Base-by-base conservation (phyloP, 2,888 invertebrate genomes). In the Drosophila prolongata region DNA sequence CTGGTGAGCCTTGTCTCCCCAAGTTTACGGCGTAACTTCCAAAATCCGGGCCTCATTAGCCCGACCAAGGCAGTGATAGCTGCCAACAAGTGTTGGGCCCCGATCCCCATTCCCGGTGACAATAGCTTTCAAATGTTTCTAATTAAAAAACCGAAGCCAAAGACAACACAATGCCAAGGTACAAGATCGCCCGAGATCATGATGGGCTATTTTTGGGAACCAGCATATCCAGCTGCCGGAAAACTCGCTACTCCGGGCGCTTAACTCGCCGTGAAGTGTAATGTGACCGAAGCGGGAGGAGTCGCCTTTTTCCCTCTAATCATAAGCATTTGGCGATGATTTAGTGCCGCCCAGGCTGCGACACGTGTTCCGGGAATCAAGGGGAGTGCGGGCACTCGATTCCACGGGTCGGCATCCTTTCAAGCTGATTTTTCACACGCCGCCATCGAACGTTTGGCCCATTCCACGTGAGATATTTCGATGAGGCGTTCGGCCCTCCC, bases 321-420 rank as follows among this genome's bases (percentile, higher is more conserved):
- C 89, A 89, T 84, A 89, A 89, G 85, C 87, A 87, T 85, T 85
- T 87, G 81, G 73, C 74, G 72, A 86, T 86, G 86, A 86, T 86
- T 86, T 87, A 86, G 87, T 87, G 81, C 72, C 79, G 79, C 62
- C 87, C 55, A 79, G 89, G 62, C 79, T 73, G 78, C 57, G 65
- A 62, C 79, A 80, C 87, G 86, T 83, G 80, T 86, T 60, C 27
- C 16, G 44, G 24, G 35, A 16, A 49, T 49, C 34, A 42, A 9
- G 55, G 38, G 64, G 38, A 54, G 30, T 56, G 54, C 53, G 53
- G 55, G 59, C 62, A 60, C 54, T 68, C 61, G 64, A 35, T 56
- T 13, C 27, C 49, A 35, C 16, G 47, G 50, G 14, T 56, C 86
- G 86, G 86, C 86, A 80, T 87, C 86, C 87, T 86, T 86, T 86